These are phyloP conservation scores for Caenorhabditis brenneri DNA, from an alignment of 1,140 invertebrate genomes.

Conservation along the genomic window DNA sequence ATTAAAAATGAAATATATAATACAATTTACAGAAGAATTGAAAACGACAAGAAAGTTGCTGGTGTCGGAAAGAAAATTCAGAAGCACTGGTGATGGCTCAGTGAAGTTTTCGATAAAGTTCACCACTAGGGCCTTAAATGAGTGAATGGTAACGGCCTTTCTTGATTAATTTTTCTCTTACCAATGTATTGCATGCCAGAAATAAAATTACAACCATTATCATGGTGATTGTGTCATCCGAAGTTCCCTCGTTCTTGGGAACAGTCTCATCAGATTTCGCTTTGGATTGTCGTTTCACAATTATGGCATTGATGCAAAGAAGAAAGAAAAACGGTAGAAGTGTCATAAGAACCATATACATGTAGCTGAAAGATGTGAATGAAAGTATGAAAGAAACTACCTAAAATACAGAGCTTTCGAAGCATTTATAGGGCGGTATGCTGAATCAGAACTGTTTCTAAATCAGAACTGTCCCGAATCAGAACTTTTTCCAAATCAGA, in stretches of 20 bases:
- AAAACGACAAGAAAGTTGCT: conserved; percentile 69
- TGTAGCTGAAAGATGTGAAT: conserved; percentile 51
- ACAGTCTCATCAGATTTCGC: conserved; percentile 28
- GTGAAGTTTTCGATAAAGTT: conserved; percentile 71
- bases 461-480: too few relatives aligned
- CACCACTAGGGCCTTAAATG: conserved; percentile 63
- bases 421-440: too few relatives aligned
- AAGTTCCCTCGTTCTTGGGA: conserved; percentile 19
- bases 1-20: conserved; percentile 70
- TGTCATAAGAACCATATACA: conserved; percentile 70
- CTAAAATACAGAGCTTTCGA: too few relatives aligned
- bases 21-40: conserved; percentile 66
- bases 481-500: too few relatives aligned
- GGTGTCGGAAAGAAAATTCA: conserved; percentile 68
- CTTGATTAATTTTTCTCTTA: background rate
- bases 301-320: conserved; percentile 66
- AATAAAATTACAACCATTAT: conserved; percentile 69
- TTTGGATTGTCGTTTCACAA: conserved; percentile 59
- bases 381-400: too few relatives aligned
- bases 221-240: conserved; percentile 69
- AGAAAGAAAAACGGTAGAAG: conserved; percentile 68
- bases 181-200: conserved; percentile 66
- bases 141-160: background rate
- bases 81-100: conserved; percentile 65
- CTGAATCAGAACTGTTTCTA: too few relatives aligned